These are phyloP conservation scores for Apteryx mantelli DNA, from an alignment of 2,113 vertebrate species.

Conservation along the genomic window DNA sequence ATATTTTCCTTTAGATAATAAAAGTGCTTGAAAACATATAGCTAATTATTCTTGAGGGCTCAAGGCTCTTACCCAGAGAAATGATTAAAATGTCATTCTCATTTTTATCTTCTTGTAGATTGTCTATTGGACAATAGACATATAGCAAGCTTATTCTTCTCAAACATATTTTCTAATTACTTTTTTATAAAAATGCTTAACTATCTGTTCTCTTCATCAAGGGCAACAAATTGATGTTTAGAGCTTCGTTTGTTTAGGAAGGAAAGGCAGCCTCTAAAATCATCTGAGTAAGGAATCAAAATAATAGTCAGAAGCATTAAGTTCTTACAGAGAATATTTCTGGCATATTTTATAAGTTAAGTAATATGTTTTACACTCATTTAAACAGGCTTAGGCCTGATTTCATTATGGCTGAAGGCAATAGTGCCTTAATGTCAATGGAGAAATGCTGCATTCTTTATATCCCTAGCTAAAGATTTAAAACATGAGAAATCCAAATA, in stretches of 20 bases:
- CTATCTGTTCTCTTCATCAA: background rate
- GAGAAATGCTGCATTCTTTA: background rate
- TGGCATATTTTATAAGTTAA: background rate
- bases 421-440: background rate
- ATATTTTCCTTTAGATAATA: background rate
- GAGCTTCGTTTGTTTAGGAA: background rate
- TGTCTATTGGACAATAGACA: background rate
- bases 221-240: background rate
- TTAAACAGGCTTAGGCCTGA: background rate
- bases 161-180: background rate
- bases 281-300: background rate
- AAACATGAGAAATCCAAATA: background rate
- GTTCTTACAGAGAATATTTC: background rate
- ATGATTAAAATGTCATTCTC: slow-evolving; percentile 14
- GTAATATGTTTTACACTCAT: background rate
- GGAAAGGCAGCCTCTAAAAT: background rate
- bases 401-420: background rate
- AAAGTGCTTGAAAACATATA: background rate
- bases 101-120: background rate
- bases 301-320: background rate
- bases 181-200: background rate
- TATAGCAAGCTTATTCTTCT: background rate
- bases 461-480: background rate
- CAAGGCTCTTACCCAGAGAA: background rate
- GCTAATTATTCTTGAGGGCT: background rate